Conservation (phyloP, 2,797 vertebrate genomes). For the Lepilemur ruficaudatus region DNA sequence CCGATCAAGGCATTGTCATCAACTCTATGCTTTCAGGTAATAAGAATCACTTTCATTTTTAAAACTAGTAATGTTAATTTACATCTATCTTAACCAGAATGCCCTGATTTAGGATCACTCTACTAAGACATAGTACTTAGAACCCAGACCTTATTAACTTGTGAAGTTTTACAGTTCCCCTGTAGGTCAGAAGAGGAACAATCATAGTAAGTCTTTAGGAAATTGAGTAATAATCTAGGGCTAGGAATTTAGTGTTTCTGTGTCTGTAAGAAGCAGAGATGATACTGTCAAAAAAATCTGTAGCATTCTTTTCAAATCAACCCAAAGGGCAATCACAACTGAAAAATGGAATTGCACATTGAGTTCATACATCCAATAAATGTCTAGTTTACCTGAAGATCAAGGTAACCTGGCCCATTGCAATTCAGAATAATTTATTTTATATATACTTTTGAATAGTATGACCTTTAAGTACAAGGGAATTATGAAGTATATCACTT, state of each 20-base stretch:
- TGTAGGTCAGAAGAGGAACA: not conserved
- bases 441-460: not conserved
- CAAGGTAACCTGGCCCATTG: not conserved
- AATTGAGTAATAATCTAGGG: not conserved
- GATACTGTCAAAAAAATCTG: not conserved
- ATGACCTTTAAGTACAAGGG: not conserved
- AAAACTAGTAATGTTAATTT: not conserved
- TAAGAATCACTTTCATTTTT: not conserved
- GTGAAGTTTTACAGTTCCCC: not conserved
- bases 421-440: not conserved
- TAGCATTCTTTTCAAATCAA: not conserved
- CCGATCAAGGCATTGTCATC: not conserved
- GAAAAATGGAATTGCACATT: not conserved
- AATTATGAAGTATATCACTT: not conserved
- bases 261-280: not conserved
- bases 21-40: conserved; percentile 69
- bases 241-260: not conserved
- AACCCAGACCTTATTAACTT: not conserved
- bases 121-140: not conserved
- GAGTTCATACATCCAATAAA: not conserved
- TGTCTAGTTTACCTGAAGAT: not conserved
- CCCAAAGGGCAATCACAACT: not conserved
- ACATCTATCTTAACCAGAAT: not conserved
- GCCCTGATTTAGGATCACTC: not conserved
- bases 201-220: not conserved